These are phyloP conservation scores for Anableps anableps DNA, from an alignment of 2,797 vertebrate species.

Conservation along the genomic window DNA sequence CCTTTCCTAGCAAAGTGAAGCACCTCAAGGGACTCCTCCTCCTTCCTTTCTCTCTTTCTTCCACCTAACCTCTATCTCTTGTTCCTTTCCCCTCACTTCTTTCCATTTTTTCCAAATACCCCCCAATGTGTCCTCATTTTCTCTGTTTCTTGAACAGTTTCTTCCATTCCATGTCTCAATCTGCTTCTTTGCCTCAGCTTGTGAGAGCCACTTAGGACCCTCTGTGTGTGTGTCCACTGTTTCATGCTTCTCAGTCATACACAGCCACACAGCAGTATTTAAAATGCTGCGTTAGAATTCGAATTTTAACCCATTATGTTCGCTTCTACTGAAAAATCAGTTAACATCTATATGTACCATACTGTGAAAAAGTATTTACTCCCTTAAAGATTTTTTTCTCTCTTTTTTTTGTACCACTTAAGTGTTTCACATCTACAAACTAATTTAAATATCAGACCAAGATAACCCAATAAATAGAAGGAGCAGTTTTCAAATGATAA, in stretches of 20 bases:
- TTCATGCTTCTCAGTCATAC: constrained; percentile 13
- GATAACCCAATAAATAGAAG: neutral
- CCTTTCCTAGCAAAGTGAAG: constrained; percentile 30
- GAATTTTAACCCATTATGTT: constrained; percentile 61
- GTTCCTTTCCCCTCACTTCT: constrained; percentile 1
- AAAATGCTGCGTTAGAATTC: constrained; percentile 62
- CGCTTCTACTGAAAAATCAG: constrained; percentile 25
- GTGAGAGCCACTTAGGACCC: constrained; percentile 50
- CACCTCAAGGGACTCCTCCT: constrained; percentile 49
- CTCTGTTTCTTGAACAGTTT: constrained; percentile 35
- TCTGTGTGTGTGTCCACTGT: constrained; percentile 12
- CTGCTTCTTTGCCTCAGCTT: constrained; percentile 40
- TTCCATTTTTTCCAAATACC: constrained; percentile 18
- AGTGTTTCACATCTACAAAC: neutral
- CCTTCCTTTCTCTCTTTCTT: constrained; percentile 31
- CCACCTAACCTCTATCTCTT: constrained; percentile 7
- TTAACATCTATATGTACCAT: neutral
- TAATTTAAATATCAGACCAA: neutral
- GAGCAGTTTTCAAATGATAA: no score
- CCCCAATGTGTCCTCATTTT: constrained; percentile 35
- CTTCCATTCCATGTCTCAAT: constrained; percentile 37
- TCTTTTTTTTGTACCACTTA: neutral
- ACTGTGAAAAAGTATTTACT: neutral
- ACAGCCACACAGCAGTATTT: constrained; percentile 31
- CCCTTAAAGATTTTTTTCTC: neutral